phyloP scores from a whole-genome alignment of 2,888 invertebrate genomes.

The Argyresthia albistria region DNA sequence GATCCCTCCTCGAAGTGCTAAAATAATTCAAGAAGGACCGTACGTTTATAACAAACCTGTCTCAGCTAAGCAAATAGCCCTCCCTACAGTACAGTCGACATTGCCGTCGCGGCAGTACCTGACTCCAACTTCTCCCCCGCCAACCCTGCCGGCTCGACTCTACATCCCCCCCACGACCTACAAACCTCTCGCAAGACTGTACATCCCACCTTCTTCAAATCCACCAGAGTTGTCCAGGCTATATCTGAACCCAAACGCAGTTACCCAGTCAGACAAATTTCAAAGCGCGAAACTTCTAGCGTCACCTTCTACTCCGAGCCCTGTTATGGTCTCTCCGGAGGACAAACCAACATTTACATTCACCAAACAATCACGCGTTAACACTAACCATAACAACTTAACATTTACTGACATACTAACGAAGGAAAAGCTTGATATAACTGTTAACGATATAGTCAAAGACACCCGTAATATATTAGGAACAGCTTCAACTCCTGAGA shows the following conservation, averaged over 20 bases:
- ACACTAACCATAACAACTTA: slow-evolving; percentile 37
- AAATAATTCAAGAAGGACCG: not conserved
- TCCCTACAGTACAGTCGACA: slow-evolving; percentile 23
- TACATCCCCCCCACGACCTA: slow-evolving; percentile 45
- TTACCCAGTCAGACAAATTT: slow-evolving; percentile 21
- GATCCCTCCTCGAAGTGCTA: not conserved
- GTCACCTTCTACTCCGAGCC: slow-evolving; percentile 24
- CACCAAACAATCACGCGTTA: slow-evolving; percentile 24
- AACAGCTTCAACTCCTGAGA: slow-evolving; percentile 25
- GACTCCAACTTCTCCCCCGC: slow-evolving; percentile 21
- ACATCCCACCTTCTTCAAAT: slow-evolving; percentile 35
- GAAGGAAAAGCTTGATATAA: slow-evolving; percentile 51
- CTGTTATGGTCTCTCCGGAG: slow-evolving; percentile 18
- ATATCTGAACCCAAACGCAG: slow-evolving; percentile 31
- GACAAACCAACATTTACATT: slow-evolving; percentile 23
- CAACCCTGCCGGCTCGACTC: slow-evolving; percentile 33
- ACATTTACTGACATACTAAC: slow-evolving; percentile 52
- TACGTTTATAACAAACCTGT: slow-evolving; percentile 25
- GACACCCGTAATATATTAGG: slow-evolving; percentile 44
- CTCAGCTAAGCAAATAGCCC: slow-evolving; percentile 28
- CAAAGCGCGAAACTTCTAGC: slow-evolving; percentile 29
- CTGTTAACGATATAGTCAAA: slow-evolving; percentile 50
- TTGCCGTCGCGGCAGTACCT: slow-evolving; percentile 23
- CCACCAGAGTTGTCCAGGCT: slow-evolving; percentile 28
- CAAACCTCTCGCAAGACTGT: slow-evolving; percentile 35